Evolutionary conservation across 2,888 invertebrate species (phyloP), one percentile per base, ranked within the genome.

Genomic region (Nipponacmea schrenckii): DNA sequence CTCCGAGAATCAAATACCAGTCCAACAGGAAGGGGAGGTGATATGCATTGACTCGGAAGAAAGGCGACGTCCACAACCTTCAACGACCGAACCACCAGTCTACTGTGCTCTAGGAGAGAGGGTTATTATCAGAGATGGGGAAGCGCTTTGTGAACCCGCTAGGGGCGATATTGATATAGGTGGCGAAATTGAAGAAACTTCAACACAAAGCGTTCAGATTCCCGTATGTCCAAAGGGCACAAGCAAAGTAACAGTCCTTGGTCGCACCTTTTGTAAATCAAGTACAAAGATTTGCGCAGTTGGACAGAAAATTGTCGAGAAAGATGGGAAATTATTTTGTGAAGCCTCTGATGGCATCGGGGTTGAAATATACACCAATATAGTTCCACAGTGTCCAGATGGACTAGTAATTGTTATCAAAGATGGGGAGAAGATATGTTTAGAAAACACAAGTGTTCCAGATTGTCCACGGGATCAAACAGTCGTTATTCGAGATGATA

Each of bases 221-320:
- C 20, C 56, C 24, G 56, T 24, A 56, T 10, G 20, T 56, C 56
- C 56, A 12, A 56, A 10, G 5, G 24, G 20, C 1, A 56, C 56
- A 5, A 56, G 24, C 20, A 20, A 14, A 24, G 24, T 56, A 20
- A 56, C 20, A 24, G 24, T 24, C 20, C 4, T 24, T 24, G 56
- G 20, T 12, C 24, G 56, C 20, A 20, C 56, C 10, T 4, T 56
- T 15, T 56, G 56, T 24, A 56, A 56, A 24, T 39, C 64, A n/a
- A 26, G 17, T 17, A 64, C 3, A 24, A 17, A 10, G 15, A 68
- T 74, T 17, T 79, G 79, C 68, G 71, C 74, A n/a, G 62, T 31
- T 26, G 74, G 71, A 48, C 71, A 73, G 24, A 67, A n/a, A 39
- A 67, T 69, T 12, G 39, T 67, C 10, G 45, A 69, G 1, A 73